Conservation (phyloP, 2,113 vertebrate genomes). For the Columba janthina region DNA sequence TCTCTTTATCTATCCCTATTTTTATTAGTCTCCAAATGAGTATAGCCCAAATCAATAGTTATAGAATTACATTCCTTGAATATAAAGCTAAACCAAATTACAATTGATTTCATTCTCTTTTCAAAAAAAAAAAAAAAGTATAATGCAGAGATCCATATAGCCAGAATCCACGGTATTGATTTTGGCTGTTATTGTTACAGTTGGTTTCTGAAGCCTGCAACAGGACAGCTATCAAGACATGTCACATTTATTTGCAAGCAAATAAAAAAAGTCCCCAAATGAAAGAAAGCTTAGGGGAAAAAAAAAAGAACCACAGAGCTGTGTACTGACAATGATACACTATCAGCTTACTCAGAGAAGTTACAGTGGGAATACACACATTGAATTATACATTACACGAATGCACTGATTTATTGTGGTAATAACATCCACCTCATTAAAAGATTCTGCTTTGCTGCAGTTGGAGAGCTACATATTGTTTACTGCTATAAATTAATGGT, state of each 20-base stretch:
- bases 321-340: constrained; percentile 95
- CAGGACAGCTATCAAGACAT: constrained; percentile 74
- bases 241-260: constrained; percentile 80
- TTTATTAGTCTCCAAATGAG: constrained; percentile 89
- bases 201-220: constrained; percentile 75
- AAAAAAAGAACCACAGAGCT: constrained; percentile 62
- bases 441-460: constrained; percentile 88
- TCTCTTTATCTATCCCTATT: constrained; percentile 86
- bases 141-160: constrained; percentile 77
- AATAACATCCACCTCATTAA: constrained; percentile 99
- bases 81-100: constrained; percentile 86
- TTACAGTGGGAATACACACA: constrained; percentile 98
- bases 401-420: constrained; percentile 99
- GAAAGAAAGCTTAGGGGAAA: constrained; percentile 70
- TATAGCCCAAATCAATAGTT: constrained; percentile 88
- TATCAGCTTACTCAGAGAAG: constrained; percentile 93
- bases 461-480: constrained; percentile 89
- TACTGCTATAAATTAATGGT: constrained; percentile 96
- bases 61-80: constrained; percentile 92
- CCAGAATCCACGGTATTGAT: constrained; percentile 85
- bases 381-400: constrained; percentile 99
- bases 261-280: constrained; percentile 77
- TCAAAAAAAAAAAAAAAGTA: constrained; percentile 63
- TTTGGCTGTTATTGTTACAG: constrained; percentile 81
- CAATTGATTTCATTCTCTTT: constrained; percentile 91